Evolutionary conservation across 2,888 invertebrate species (phyloP), one percentile per base, ranked within the genome.

Genomic region (Caenorhabditis sp.): DNA sequence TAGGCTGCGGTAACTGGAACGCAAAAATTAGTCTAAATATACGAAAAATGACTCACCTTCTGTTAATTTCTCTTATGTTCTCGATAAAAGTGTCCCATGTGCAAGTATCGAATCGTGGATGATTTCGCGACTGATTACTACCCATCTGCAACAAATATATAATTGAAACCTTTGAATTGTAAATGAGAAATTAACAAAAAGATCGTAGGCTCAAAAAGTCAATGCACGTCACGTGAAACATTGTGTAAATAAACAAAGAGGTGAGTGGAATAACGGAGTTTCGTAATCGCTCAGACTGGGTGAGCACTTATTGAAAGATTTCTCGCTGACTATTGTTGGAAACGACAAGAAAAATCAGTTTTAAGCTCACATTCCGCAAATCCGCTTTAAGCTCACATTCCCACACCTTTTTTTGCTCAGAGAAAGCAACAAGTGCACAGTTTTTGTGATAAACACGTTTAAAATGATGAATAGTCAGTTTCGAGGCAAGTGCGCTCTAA

Each of bases 21-120:
- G 41, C 5, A 55, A 24, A 48, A 15, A 22, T n/a, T 24, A 15
- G 17, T 11, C 2, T 9, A 37, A 53, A 48, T 13, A 20, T n/a
- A 9, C 17, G 26, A 30, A 9, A 15, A 46, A 58, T 56, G 27
- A 75, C 75, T 59, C n/a, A 78, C 78, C 70, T 71, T 63, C 59
- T 48, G 35, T 78, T 80, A 37, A 80, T 72, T 55, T 80, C 78
- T 45, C 70, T 58, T 15, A 80, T 48, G 50, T 65, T 37, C 9
- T 39, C 39, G 1, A 78, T 15, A 45, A 78, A 80, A 1, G 63
- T 62, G 15, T 58, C 56, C 72, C 75, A 78, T 2, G 75, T 59
- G 45, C 71, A 71, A 20, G 48, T 26, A 13, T 46, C 26, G 20
- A 41, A 71, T 5, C 62, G 46, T 17, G 62, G 62, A 20, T 56